A percentile compares a stretch with the other conserved stretches of the same genome.
These are phyloP conservation scores for Drosophila koepferae DNA, from an alignment of 2,888 invertebrate genomes.

Conservation along the genomic window DNA sequence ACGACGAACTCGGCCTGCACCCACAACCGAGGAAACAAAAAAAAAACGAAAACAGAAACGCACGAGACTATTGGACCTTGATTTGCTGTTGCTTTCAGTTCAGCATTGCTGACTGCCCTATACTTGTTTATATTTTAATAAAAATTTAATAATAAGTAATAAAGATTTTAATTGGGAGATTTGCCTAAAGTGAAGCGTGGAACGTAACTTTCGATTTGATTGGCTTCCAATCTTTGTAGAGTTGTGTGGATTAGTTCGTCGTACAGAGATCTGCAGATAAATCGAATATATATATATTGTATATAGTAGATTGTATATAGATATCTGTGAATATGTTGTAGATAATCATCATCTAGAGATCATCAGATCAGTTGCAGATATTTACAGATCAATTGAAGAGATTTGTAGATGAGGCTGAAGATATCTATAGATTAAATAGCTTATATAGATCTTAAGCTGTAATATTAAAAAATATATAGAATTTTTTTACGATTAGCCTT, in stretches of 20 bases:
- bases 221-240: too few species aligned
- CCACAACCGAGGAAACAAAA: constrained; percentile 27
- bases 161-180: too few species aligned
- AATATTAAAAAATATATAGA: too few species aligned
- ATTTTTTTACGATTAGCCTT: too few species aligned
- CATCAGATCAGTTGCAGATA: background rate
- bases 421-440: background rate
- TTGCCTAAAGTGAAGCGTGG: too few species aligned
- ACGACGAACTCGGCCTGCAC: constrained; percentile 50
- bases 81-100: background rate
- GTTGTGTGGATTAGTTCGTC: background rate
- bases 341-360: background rate
- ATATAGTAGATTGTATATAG: background rate
- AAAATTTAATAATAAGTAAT: background rate
- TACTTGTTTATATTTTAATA: background rate
- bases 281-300: background rate
- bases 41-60: background rate
- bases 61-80: constrained; percentile 3
- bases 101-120: background rate
- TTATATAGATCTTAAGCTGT: too few species aligned
- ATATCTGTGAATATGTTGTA: too few species aligned
- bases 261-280: background rate
- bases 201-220: too few species aligned
- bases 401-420: background rate
- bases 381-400: background rate